Conservation (phyloP, 2,888 invertebrate species). For the Smittia sp. region DNA sequence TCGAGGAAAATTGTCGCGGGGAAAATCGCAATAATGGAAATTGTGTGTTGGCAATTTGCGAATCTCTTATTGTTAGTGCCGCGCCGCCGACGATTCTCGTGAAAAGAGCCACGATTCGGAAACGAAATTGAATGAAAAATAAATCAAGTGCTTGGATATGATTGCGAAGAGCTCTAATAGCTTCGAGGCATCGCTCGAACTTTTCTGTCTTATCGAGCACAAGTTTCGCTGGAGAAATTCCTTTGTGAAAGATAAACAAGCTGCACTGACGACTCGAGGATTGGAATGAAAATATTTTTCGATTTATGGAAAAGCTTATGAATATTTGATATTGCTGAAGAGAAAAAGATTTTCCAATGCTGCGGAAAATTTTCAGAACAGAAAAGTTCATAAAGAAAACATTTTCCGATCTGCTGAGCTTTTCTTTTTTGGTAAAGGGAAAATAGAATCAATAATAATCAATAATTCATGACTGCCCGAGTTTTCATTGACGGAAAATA, state of each 20-base stretch:
- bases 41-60: background rate
- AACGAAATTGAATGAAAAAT: background rate
- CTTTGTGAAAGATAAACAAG: background rate
- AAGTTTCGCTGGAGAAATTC: background rate
- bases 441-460: too few species aligned
- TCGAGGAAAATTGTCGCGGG: background rate
- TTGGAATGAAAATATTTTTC: background rate
- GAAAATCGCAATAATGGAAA: slow-evolving; percentile 17
- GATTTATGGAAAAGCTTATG: too few species aligned
- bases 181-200: background rate
- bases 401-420: too few species aligned
- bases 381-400: too few species aligned
- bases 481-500: too few species aligned
- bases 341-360: too few species aligned
- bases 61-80: background rate
- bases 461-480: too few species aligned
- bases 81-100: background rate
- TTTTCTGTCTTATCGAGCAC: background rate
- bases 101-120: background rate
- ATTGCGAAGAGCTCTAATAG: background rate
- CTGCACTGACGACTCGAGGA: background rate
- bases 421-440: too few species aligned
- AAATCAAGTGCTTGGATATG: background rate
- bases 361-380: too few species aligned
- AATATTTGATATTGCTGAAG: too few species aligned